Conservation (phyloP, 2,113 vertebrate species). For the Todiramphus chloris region DNA sequence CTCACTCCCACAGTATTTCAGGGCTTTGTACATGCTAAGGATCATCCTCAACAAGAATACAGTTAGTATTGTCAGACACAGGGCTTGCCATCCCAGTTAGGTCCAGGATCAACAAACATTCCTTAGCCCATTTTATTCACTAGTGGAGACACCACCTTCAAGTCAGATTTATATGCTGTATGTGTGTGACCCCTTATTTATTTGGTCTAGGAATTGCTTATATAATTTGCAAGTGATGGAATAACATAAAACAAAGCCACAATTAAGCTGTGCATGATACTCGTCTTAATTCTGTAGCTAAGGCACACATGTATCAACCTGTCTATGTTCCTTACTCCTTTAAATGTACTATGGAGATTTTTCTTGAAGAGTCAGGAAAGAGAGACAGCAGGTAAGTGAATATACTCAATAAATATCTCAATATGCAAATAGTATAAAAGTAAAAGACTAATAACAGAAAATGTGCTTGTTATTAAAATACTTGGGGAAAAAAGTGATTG, state of each 20-base stretch:
- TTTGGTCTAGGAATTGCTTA: neutral
- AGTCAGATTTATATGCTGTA: neutral
- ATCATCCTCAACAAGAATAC: neutral
- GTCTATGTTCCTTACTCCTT: neutral
- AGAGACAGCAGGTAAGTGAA: neutral
- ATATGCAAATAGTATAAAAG: neutral
- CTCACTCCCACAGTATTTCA: neutral
- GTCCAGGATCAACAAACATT: neutral
- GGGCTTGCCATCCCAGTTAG: neutral
- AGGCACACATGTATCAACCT: conserved; percentile 31
- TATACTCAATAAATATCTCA: neutral
- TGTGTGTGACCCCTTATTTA: neutral
- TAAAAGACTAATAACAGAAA: neutral
- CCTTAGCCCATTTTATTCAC: neutral
- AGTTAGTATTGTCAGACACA: neutral
- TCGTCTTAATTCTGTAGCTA: conserved; percentile 28
- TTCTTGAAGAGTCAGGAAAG: neutral
- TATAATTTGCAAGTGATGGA: conserved; percentile 26
- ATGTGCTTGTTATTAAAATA: conserved; percentile 18
- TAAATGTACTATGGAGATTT: neutral
- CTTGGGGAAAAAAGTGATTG: neutral
- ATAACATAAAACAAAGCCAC: conserved; percentile 51
- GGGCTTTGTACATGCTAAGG: neutral
- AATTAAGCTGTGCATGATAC: conserved; percentile 32
- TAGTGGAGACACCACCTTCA: neutral